phyloP scores from a whole-genome alignment of 2,797 vertebrate species.

The Lepidocolaptes lacrymiger region DNA sequence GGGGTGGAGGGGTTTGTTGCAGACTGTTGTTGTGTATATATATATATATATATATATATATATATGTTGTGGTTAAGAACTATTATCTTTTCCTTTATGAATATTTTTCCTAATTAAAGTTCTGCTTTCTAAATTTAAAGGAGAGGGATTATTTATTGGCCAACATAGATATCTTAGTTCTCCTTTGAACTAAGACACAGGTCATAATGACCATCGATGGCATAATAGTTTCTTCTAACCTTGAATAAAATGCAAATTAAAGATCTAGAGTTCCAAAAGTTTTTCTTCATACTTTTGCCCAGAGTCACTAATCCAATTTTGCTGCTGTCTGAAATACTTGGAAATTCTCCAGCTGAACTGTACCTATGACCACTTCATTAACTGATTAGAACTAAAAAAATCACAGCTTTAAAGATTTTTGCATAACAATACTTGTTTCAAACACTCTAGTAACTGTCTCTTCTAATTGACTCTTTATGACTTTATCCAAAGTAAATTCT shows the following conservation, averaged over 20 bases:
- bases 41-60: too few species aligned
- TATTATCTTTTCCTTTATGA: too few species aligned
- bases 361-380: neutral
- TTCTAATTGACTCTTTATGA: neutral
- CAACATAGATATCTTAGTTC: too few species aligned
- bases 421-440: neutral
- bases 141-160: too few species aligned
- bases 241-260: neutral
- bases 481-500: neutral
- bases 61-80: too few species aligned
- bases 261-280: neutral
- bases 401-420: neutral
- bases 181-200: too few species aligned
- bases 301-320: neutral
- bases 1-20: too few species aligned
- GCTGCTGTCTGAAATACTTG: neutral
- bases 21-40: too few species aligned
- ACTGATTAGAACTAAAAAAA: neutral
- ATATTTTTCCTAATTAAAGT: too few species aligned
- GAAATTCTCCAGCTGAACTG: neutral
- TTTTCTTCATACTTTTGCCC: neutral
- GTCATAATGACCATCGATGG: neutral
- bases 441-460: constrained; percentile 1
- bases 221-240: neutral
- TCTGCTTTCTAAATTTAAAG: too few species aligned